phyloP scores from a whole-genome alignment of 1,140 invertebrate species.

The Orius insidiosus region DNA sequence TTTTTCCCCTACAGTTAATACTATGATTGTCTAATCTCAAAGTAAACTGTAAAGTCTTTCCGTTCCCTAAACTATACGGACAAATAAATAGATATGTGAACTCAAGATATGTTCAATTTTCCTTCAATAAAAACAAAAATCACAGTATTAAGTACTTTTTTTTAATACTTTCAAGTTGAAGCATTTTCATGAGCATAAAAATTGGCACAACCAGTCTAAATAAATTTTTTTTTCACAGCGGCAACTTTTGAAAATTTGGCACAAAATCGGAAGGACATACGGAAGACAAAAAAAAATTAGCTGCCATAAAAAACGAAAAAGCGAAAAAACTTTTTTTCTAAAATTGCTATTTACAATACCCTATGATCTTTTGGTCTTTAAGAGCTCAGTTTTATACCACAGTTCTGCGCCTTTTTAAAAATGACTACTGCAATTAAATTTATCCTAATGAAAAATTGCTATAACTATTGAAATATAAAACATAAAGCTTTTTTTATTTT shows the following conservation, averaged over 20 bases:
- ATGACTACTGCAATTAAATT: conserved; percentile 8
- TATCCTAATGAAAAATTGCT: conserved; percentile 4
- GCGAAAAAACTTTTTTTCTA: not conserved
- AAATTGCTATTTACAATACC: conserved; percentile 7
- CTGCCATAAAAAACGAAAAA: too few relatives aligned
- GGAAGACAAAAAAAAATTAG: too few relatives aligned
- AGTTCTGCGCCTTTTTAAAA: conserved; percentile 3
- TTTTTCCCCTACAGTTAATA: conserved; percentile 9
- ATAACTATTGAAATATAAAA: conserved; percentile 16
- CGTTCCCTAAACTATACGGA: conserved; percentile 18
- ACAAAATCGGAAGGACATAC: not conserved
- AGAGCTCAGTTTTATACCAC: conserved; percentile 4
- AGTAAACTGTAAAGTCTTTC: conserved; percentile 19
- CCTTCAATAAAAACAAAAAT: conserved; percentile 10
- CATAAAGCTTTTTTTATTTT: conserved; percentile 15
- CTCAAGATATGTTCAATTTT: conserved; percentile 11
- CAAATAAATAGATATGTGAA: conserved; percentile 12
- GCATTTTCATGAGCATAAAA: conserved; percentile 14
- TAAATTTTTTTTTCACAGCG: conserved; percentile 14
- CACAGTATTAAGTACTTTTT: conserved; percentile 16
- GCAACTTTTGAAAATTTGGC: conserved; percentile 14
- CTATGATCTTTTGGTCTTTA: conserved; percentile 5
- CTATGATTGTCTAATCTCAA: conserved; percentile 20
- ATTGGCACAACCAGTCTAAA: conserved; percentile 16
- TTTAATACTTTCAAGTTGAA: conserved; percentile 10